Conservation (phyloP, 2,113 vertebrate genomes). For the Haemorhous mexicanus region DNA sequence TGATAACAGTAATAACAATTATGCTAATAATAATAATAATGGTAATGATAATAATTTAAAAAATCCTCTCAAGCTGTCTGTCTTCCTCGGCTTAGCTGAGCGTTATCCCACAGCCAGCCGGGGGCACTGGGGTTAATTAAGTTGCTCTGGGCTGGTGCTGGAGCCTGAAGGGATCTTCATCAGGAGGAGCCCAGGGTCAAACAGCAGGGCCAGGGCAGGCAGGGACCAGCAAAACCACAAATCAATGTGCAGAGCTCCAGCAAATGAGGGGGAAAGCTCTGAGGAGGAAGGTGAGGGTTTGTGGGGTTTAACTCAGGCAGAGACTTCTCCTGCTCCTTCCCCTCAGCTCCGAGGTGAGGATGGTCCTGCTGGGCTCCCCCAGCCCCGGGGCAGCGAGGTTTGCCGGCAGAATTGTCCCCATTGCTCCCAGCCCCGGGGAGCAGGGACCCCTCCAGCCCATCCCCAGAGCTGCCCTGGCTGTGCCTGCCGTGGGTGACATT, state of each 20-base stretch:
- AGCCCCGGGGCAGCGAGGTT: neutral
- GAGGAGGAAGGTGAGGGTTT: neutral
- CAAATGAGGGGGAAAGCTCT: neutral
- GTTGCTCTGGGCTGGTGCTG: neutral
- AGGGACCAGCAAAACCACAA: neutral
- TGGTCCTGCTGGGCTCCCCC: neutral
- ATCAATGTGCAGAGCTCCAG: neutral
- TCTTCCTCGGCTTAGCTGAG: neutral
- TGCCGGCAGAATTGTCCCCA: neutral
- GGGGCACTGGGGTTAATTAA: neutral
- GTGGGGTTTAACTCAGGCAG: neutral
- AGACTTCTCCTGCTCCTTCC: neutral
- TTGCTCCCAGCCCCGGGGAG: too few species aligned
- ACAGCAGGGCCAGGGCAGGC: neutral
- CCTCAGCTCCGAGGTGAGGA: accelerated
- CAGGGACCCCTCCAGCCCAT: neutral
- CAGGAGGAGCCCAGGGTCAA: neutral
- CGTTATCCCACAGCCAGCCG: neutral
- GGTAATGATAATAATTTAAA: neutral
- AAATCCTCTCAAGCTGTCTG: accelerated
- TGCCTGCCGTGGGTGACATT: neutral
- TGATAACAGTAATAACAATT: neutral
- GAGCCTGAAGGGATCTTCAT: neutral
- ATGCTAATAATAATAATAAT: neutral
- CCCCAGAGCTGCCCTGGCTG: accelerated